Evolutionary conservation across 1,140 invertebrate genomes (phyloP).

Genomic region (Hyphantria cunea): DNA sequence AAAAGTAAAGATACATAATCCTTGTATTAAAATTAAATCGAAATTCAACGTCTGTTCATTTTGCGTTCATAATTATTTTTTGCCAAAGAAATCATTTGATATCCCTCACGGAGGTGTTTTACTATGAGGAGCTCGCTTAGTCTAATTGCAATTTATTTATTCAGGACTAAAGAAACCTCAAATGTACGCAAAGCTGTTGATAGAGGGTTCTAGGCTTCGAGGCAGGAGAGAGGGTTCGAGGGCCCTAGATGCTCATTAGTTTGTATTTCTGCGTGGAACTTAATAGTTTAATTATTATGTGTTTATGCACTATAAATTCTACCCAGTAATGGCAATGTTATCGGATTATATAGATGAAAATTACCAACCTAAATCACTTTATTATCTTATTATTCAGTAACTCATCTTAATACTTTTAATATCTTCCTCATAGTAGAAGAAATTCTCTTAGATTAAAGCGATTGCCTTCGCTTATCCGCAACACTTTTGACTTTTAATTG

Average conservation of each 20-base stretch:
- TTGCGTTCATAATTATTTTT: no score
- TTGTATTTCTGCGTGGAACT: slow-evolving; percentile 35
- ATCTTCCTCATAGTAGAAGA: neutral
- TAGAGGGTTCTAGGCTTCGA: no score
- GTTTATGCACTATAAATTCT: neutral
- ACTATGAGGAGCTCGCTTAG: slow-evolving; percentile 41
- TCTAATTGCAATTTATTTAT: slow-evolving; percentile 77
- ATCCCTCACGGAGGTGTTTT: slow-evolving; percentile 37
- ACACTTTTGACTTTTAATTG: slow-evolving; percentile 23
- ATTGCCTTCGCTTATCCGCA: slow-evolving; percentile 13
- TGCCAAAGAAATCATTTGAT: slow-evolving; percentile 8
- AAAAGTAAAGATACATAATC: neutral
- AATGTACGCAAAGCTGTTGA: slow-evolving; percentile 37
- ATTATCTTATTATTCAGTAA: no score
- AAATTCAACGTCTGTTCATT: slow-evolving; percentile 31
- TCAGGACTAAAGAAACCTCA: slow-evolving; percentile 55
- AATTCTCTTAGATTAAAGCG: slow-evolving; percentile 5
- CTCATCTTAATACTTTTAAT: neutral
- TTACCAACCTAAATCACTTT: no score
- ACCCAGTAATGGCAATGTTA: no score
- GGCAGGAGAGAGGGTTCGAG: no score
- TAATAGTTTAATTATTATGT: slow-evolving; percentile 13
- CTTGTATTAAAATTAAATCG: slow-evolving; percentile 47
- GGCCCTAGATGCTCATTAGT: slow-evolving; percentile 56
- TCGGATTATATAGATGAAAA: no score